Evolutionary conservation across 1,140 invertebrate species (phyloP).

Genomic region (Hirudo medicinalis): DNA sequence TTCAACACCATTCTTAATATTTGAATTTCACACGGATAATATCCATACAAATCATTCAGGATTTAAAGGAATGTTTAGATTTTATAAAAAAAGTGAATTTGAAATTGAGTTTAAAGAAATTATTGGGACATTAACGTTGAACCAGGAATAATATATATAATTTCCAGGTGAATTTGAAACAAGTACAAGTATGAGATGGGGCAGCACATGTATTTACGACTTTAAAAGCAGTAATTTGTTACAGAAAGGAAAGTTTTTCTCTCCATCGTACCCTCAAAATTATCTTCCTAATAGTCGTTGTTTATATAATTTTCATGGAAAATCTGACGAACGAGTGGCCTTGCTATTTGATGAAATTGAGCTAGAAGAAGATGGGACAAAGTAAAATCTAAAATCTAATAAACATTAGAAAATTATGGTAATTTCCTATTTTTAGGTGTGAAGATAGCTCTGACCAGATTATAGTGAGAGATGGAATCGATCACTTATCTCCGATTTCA

Average conservation of each 20-base stretch:
- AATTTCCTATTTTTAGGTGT: constrained; percentile 48
- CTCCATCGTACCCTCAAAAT: constrained; percentile 65
- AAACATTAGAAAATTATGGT: neutral
- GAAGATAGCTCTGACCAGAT: constrained; percentile 65
- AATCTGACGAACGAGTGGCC: constrained; percentile 32
- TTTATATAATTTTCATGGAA: constrained; percentile 56
- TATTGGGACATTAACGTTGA: neutral
- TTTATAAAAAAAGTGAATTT: constrained; percentile 63
- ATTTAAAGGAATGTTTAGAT: constrained; percentile 63
- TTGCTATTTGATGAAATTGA: constrained; percentile 38
- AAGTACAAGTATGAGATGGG: constrained; percentile 27
- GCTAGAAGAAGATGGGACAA: constrained; percentile 26
- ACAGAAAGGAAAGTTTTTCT: constrained; percentile 58
- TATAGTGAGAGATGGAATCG: constrained; percentile 61
- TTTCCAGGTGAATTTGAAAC: neutral
- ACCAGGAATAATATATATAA: neutral
- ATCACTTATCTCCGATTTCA: constrained; percentile 52
- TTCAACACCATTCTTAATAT: constrained; percentile 59
- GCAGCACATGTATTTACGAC: constrained; percentile 62
- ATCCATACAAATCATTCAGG: constrained; percentile 52
- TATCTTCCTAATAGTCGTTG: constrained; percentile 67
- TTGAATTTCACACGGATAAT: constrained; percentile 62
- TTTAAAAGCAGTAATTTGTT: constrained; percentile 55
- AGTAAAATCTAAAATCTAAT: constrained; percentile 17
- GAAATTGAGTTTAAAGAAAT: neutral